A percentile compares a stretch with the other conserved stretches of the same genome.
Conservation (phyloP, 2,888 invertebrate species). For the Alitta virens region DNA sequence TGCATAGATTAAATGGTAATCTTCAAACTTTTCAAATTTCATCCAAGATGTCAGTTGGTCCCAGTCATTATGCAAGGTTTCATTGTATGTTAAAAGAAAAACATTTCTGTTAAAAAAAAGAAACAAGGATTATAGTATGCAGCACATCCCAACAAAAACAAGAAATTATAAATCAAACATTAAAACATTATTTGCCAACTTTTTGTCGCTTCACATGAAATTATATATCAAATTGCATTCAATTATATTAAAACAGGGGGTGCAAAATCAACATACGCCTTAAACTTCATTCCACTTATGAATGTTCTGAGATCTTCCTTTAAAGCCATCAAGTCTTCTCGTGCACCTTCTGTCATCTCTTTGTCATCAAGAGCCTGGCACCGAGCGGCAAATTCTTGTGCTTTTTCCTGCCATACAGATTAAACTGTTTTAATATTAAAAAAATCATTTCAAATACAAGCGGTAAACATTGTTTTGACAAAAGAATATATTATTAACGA, state of each 20-base stretch:
- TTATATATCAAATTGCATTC: no score
- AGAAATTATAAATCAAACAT: no score
- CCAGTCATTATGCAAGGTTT: conserved; percentile 41
- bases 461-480: no score
- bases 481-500: no score
- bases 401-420: conserved; percentile 11
- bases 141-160: no score
- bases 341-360: not conserved
- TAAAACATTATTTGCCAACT: no score
- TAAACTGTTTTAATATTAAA: no score
- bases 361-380: not conserved
- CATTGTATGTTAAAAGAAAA: conserved; percentile 36
- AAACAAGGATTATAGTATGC: no score
- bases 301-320: conserved; percentile 12
- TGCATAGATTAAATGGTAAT: conserved; percentile 37
- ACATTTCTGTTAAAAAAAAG: conserved; percentile 32
- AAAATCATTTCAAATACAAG: no score
- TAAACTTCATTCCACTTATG: conserved; percentile 4
- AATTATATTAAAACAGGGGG: no score
- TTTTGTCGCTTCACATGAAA: no score
- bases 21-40: conserved; percentile 32
- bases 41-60: conserved; percentile 35
- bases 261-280: conserved; percentile 9
- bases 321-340: conserved; percentile 7
- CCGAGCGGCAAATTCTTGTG: conserved; percentile 5